phyloP scores from a whole-genome alignment of 2,797 vertebrate genomes.

The Synaphobranchus kaupii region DNA sequence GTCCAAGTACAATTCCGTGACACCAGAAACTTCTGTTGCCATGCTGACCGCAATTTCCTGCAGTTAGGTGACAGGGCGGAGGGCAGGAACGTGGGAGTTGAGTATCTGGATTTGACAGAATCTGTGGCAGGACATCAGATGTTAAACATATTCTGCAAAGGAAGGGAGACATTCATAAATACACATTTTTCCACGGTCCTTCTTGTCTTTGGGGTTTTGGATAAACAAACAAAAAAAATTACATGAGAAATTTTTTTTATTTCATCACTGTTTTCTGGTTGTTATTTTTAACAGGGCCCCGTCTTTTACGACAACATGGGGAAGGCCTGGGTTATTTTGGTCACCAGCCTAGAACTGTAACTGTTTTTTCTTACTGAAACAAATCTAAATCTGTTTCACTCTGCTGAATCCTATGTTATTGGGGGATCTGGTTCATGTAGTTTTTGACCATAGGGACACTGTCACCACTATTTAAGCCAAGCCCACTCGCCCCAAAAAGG shows the following conservation, averaged over 20 bases:
- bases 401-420: slow-evolving; percentile 10
- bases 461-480: not conserved
- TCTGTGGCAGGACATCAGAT: slow-evolving; percentile 7
- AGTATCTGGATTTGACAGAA: not conserved
- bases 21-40: not conserved
- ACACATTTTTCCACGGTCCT: not conserved
- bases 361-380: slow-evolving; percentile 7
- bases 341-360: not conserved
- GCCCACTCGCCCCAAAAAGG: no score
- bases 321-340: not conserved
- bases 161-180: not conserved
- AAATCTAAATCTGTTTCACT: slow-evolving; percentile 13
- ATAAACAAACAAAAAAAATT: not conserved
- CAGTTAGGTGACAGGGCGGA: not conserved
- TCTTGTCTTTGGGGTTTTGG: not conserved
- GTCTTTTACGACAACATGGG: not conserved
- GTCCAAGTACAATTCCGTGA: not conserved
- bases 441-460: not conserved
- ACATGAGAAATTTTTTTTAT: not conserved
- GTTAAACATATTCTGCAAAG: not conserved
- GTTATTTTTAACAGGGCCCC: not conserved
- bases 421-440: not conserved
- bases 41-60: not conserved
- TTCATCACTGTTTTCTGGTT: not conserved
- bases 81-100: not conserved